These are phyloP conservation scores for Caenorhabditis plicata DNA, from an alignment of 2,888 invertebrate species.

Conservation along the genomic window DNA sequence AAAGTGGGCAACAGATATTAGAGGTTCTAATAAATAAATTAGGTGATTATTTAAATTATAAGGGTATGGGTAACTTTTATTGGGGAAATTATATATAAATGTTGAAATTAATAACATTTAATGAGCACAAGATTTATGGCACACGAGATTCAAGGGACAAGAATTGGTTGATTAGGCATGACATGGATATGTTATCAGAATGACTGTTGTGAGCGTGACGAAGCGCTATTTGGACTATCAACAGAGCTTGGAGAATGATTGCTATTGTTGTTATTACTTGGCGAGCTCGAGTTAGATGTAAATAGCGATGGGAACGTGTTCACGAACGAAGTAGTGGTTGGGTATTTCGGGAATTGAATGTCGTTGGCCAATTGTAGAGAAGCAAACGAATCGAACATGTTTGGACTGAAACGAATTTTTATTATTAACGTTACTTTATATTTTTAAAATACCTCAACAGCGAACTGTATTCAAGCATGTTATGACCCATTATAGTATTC, in stretches of 20 bases:
- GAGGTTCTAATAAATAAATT: no score
- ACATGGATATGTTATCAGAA: no score
- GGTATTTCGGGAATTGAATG: conserved; percentile 28
- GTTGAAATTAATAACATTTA: no score
- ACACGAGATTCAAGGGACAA: conserved; percentile 19
- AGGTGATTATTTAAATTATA: no score
- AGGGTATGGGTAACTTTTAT: no score
- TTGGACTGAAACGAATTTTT: conserved; percentile 5
- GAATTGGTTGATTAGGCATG: no score
- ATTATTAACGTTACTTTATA: neutral
- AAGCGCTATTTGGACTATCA: conserved; percentile 8
- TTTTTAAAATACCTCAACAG: conserved; percentile 1
- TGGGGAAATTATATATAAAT: no score
- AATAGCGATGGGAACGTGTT: conserved; percentile 40
- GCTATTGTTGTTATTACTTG: neutral
- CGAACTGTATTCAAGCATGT: conserved; percentile 25
- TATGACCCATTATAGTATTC: conserved; percentile 6
- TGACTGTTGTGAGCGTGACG: conserved; percentile 20
- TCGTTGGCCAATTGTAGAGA: conserved; percentile 23
- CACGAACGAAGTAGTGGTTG: conserved; percentile 35
- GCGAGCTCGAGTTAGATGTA: conserved; percentile 7
- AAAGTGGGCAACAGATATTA: no score
- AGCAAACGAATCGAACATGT: conserved; percentile 30
- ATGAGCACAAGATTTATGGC: conserved; percentile 24
- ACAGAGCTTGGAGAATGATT: neutral